Evolutionary conservation across 2,888 invertebrate genomes (phyloP), one percentile per base, ranked within the genome.

Genomic region (Tineola bisselliella): DNA sequence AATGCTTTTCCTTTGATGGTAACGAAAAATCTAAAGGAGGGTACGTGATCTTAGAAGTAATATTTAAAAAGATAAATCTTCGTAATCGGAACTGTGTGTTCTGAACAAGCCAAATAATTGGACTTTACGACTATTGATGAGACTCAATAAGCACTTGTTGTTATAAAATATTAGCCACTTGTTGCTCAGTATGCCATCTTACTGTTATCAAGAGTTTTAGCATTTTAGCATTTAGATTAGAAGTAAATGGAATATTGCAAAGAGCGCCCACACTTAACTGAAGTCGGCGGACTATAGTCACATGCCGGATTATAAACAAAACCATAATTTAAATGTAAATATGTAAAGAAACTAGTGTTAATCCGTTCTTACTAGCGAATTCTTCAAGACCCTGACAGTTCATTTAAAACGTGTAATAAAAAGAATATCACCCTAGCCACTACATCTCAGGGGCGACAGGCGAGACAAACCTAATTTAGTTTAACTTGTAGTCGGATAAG

Each of bases 1-100:
- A 76, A 76, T 84, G 82, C 77, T 73, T 79, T 78, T 69, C 70
- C 86, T 86, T 86, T 86, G 86, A 83, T 79, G 81, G 75, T 74
- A 77, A 77, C 76, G 74, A 75, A 77, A 78, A 71, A 75, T 77
- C 74, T 69, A 69, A 38, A 38, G 69, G 72, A 71, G 72, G 77
- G 77, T 80, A 77, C 82, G 80, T 77, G 78, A 75, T 60, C 60
- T 60, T 19, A 60, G 13, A 30, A 15, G 48, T 48, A 60, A 60
- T 44, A 48, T 60, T 60, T 60, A 60, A 60, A 60, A 60, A 60
- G 60, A 60, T 60, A 44, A 60, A 60, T 60, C 60, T 48, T 17
- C 13, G 38, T 48, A 60, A 58, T 58, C 31, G 58, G 58, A 58
- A 58, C 33, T 33, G 48, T 17, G 48, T 48, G 15, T 3, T 48